phyloP scores from a whole-genome alignment of 2,113 vertebrate species.

The Panthera uncia region DNA sequence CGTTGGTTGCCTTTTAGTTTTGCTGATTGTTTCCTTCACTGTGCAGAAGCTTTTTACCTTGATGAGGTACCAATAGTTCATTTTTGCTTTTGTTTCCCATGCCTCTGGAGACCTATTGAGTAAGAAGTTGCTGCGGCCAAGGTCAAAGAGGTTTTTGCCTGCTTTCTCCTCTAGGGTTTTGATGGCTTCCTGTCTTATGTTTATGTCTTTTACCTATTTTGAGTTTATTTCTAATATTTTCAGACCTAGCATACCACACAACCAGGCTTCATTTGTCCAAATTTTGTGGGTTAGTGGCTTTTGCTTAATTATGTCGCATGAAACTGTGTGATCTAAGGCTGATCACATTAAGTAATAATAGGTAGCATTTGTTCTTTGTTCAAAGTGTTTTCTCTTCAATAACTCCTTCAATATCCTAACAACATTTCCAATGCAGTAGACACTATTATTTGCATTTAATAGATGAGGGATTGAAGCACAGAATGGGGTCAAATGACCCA shows the following conservation, averaged over 20 bases:
- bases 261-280: not conserved
- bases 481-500: not conserved
- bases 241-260: not conserved
- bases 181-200: too few relatives aligned
- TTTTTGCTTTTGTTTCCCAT: too few relatives aligned
- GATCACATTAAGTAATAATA: not conserved
- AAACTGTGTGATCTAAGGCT: not conserved
- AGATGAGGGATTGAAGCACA: not conserved
- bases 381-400: not conserved
- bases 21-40: too few relatives aligned
- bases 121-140: too few relatives aligned
- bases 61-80: too few relatives aligned
- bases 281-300: not conserved
- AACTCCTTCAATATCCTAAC: not conserved
- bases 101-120: too few relatives aligned
- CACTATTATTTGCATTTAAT: not conserved
- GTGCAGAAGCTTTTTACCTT: too few relatives aligned
- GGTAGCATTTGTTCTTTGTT: not conserved
- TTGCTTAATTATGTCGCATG: not conserved
- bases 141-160: too few relatives aligned
- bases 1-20: too few relatives aligned
- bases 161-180: too few relatives aligned
- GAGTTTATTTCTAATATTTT: not conserved
- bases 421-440: not conserved
- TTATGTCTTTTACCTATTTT: too few relatives aligned